Base-by-base conservation (phyloP, 2,888 invertebrate species). In the Cyrtodaria siliqua region DNA sequence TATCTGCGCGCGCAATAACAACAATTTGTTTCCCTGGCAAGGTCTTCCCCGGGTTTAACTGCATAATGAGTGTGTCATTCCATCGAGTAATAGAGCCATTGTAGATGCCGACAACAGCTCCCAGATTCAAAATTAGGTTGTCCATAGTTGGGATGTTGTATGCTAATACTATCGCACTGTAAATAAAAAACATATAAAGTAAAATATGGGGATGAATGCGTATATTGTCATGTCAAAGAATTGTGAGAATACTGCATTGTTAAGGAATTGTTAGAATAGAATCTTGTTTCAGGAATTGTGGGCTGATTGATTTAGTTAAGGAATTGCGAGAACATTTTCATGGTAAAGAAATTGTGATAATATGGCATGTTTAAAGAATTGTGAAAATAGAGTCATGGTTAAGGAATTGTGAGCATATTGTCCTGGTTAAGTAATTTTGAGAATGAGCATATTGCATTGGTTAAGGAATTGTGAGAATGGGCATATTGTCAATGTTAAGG, bases 81-180 rank as follows among this genome's bases (percentile, higher is more conserved):
- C 91, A 92, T 47, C n/a, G 72, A 2, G 27, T 71, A 49, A 85
- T 76, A 0, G 88, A 86, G 1, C 92, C 91, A 56, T 90, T 89
- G 76, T 88, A 92, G 8, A 92, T 92, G 12, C 88, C 91, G 6
- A 89, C 89, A 14, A 91, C 18, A 2, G 81, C 82, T 6, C 88
- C 85, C 4, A 84, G 53, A 12, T 86, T 85, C 1, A 92, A 76
- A 29, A 82, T 85, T 14, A 92, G 73, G n/a, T 59, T 27, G 1
- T 44, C 29, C 0, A 89, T 57, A 14, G 77, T 83, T 1, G 87
- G 88, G 0, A 92, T 33, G 73, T 91, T 89, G 68, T 85, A 90
- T 0, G 82, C 89, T 12, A 91, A 26, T 0, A 88, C 90, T 1
- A 91, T 76, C 0, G 88, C 88, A 33, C 92, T 92, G 89, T n/a